Evolutionary conservation across 2,797 vertebrate species (phyloP), one percentile per base, ranked within the genome.

Genomic region (Sebastes nivosus): DNA sequence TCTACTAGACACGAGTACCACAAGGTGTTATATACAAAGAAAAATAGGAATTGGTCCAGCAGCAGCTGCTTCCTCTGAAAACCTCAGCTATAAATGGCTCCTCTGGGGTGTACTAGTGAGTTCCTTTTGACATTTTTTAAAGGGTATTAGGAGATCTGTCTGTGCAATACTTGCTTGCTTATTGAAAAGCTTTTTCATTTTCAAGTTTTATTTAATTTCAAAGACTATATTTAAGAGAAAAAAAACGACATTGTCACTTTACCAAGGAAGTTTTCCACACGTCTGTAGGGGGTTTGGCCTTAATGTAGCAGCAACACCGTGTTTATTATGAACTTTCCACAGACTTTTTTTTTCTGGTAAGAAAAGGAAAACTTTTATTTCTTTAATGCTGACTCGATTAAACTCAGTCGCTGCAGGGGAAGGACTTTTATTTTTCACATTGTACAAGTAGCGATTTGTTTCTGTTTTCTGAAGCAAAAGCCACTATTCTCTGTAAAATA

Each of bases 271-370:
- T 95, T 95, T 96, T 96, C 95, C 91, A 95, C 95, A 95, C 95
- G 93, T 97, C 95, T 96, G 95, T 97, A 96, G 92, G 90, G 88
- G 78, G 88, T 88, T 93, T 97, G 96, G 96, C 97, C 97, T 98
- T 98, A 98, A 97, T 97, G 97, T 99, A 99, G 98, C 98, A 97
- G 96, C 96, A 97, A 96, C 95, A 87, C 96, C 84, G 92, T 97
- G 95, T 96, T 96, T 91, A 79, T 93, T 42, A 79, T 88, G 63
- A 91, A 87, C 81, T 86, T 97, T 98, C 96, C 96, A 97, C 97
- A 97, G 96, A 97, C 94, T 94, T 96, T 95, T 96, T 25, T 46
- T 96, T 82, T 69, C 95, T 95, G 91, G 65, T 94, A 94, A 80
- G 75, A 96, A 96, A 95, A 91, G 80, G 77, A 93, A 80, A 89